Evolutionary conservation across 2,888 invertebrate species (phyloP).

Genomic region (Latrodectus elegans): DNA sequence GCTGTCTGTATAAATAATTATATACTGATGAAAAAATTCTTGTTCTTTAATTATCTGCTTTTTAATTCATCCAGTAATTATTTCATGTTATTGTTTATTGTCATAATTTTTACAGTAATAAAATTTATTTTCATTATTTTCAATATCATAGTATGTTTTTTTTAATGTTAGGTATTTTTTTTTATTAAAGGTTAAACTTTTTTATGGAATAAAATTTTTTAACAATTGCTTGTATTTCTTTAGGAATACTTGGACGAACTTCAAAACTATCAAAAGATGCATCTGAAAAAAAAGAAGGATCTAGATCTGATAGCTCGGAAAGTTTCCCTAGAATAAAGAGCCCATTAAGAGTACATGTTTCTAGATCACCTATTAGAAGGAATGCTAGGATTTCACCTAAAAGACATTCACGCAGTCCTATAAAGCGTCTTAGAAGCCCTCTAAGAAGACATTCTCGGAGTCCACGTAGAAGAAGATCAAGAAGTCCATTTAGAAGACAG

Average conservation of each 20-base stretch:
- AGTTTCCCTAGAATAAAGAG: not conserved
- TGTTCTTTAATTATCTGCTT: no score
- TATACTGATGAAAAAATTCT: no score
- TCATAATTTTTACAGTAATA: no score
- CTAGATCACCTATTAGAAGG: not conserved
- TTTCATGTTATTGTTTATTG: no score
- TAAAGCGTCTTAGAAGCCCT: constrained; percentile 31
- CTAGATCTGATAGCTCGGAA: not conserved
- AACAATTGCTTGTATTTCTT: not conserved
- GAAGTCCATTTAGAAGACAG: constrained; percentile 24
- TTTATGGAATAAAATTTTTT: no score
- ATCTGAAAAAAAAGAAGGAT: not conserved
- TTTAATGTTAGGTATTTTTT: no score
- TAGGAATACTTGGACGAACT: constrained; percentile 20
- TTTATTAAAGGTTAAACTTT: no score
- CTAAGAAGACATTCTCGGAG: constrained; percentile 16
- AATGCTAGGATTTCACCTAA: no score
- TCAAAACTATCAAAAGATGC: constrained; percentile 18
- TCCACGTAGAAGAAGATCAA: constrained; percentile 11
- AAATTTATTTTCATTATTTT: no score
- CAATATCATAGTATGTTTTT: no score
- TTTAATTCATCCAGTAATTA: no score
- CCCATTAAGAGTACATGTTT: constrained; percentile 1
- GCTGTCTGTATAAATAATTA: no score
- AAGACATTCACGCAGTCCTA: not conserved